phyloP scores from a whole-genome alignment of 2,888 invertebrate species.

The Listrodromus nycthemerus region DNA sequence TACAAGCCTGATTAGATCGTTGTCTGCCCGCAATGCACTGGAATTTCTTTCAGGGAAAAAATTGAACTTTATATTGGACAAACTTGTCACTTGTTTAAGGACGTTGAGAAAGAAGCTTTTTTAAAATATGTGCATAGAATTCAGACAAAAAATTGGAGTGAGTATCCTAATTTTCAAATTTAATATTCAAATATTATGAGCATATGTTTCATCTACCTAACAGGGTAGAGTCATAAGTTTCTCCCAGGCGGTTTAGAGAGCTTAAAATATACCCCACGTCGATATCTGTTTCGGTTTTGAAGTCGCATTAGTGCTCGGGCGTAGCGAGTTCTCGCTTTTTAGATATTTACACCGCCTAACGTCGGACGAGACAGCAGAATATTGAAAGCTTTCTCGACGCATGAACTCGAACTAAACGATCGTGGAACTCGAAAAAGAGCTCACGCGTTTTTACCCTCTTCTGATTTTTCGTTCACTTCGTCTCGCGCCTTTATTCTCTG shows the following conservation, averaged over 20 bases:
- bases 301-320: slow-evolving; percentile 11
- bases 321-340: slow-evolving; percentile 19
- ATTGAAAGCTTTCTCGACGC: slow-evolving; percentile 33
- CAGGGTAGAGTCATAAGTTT: no score
- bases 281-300: slow-evolving; percentile 14
- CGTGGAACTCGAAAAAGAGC: slow-evolving; percentile 19
- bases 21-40: no score
- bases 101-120: no score
- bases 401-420: slow-evolving; percentile 21
- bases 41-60: no score
- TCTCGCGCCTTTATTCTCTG: not conserved
- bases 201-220: no score
- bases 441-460: not conserved
- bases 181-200: no score
- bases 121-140: no score
- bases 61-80: no score
- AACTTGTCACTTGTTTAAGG: no score
- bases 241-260: not conserved
- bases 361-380: not conserved
- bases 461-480: not conserved
- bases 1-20: no score
- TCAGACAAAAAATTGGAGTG: no score
- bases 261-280: slow-evolving; percentile 29
- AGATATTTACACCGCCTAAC: not conserved
- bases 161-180: no score